Base-by-base conservation (phyloP, 53 echinoderm and acorn worm genomes). In the Paracentrotus lividus region DNA sequence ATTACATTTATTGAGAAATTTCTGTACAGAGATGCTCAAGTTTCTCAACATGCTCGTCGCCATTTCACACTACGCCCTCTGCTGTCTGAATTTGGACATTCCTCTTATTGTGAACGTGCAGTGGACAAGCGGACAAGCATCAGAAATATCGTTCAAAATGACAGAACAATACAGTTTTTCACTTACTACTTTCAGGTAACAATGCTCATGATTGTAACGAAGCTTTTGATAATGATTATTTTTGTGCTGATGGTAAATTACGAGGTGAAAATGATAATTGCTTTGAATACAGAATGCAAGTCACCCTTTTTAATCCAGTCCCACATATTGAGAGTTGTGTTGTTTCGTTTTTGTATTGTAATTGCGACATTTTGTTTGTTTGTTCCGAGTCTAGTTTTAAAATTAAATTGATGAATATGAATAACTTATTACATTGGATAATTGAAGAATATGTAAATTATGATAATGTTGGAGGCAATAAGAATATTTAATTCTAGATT, bases 141-240 rank as follows among this genome's bases (percentile, higher is more conserved):
- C 27, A 16, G 1, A 72, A 72, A 72, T 72, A 38, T 14, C 31
- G 23, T 75, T 57, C 43, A 77, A 93, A 68, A 98, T 98, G 98
- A 95, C 98, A 44, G 98, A 98, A 68, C 93, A 97, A 93, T 98
- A 98, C 91, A 98, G 98, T 92, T 98, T 98, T 95, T 98, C 98
- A 9, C 88, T 98, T 8, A 98, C 98, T 26, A 98, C 98, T 60
- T 98, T 98, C 92, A 98, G 98, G 98, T 96, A 94, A 95, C 64
- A 42, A 54, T 55, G 20, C 49, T 49, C 9, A 7, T 47, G 0
- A 49, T 88, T 88, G 0, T 15, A 58, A 21, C 58, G 15, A 90
- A 32, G 49, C 7, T 57, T 57, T 0, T 66, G 18, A 18, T 40
- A 0, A 40, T 7, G 8, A 36, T 38, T 38, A 1, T 72, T 72